A percentile compares a stretch with the other conserved stretches of the same genome.
Conservation (phyloP, 2,797 vertebrate genomes). For the Delichon dasypus region DNA sequence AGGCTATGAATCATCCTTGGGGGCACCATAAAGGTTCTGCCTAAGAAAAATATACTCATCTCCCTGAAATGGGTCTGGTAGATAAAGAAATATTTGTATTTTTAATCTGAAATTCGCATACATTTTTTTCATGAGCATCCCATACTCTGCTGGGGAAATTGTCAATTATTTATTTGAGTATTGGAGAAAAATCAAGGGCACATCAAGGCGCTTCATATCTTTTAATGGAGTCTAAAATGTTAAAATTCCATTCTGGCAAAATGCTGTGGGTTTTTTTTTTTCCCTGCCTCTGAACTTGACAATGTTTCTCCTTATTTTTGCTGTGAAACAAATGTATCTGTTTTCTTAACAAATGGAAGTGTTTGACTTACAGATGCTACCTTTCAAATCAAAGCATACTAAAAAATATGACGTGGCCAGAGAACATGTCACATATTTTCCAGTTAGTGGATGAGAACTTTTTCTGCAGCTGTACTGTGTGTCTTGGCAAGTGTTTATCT, state of each 20-base stretch:
- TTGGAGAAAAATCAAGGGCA: conserved; percentile 26
- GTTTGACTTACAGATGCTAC: conserved; percentile 25
- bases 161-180: conserved; percentile 30
- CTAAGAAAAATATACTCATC: not conserved
- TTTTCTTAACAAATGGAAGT: conserved; percentile 38
- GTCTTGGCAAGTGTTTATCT: conserved; percentile 2
- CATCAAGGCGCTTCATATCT: conserved; percentile 2
- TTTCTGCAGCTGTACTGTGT: not conserved
- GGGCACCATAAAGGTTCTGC: not conserved
- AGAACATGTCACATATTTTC: not conserved
- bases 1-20: not conserved
- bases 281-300: not conserved
- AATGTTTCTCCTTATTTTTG: conserved; percentile 31
- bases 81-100: not conserved
- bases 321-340: not conserved
- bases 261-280: not conserved
- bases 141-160: not conserved
- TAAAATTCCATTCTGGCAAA: conserved; percentile 1
- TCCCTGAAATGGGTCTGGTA: not conserved
- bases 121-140: not conserved
- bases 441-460: not conserved
- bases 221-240: conserved; percentile 25
- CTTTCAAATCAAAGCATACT: conserved; percentile 32
- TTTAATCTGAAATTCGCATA: conserved; percentile 29
- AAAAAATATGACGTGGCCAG: conserved; percentile 1